Evolutionary conservation across 2,888 invertebrate species (phyloP).

Genomic region (Gymnoscelis rufifasciata): DNA sequence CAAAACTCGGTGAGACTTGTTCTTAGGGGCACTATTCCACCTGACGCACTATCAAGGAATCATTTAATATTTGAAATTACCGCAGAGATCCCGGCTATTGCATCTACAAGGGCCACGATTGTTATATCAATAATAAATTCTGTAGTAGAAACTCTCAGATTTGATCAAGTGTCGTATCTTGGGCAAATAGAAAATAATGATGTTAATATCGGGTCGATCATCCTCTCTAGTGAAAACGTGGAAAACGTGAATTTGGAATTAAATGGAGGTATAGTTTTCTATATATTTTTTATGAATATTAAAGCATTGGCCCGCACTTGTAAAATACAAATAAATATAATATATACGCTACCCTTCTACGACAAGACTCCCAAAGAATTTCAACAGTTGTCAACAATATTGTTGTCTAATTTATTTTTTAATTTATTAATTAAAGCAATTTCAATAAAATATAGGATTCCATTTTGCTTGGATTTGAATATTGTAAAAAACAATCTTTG

Average conservation of each 20-base stretch:
- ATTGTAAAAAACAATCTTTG: too few relatives aligned
- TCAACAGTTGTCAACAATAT: too few relatives aligned
- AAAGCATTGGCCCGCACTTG: too few relatives aligned
- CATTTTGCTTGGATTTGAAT: too few relatives aligned
- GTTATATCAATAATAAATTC: conserved; percentile 24
- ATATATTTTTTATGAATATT: too few relatives aligned
- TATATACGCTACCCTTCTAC: too few relatives aligned
- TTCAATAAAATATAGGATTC: too few relatives aligned
- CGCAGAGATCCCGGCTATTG: conserved; percentile 23
- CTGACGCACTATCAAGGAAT: conserved; percentile 25
- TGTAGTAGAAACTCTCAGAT: conserved; percentile 27
- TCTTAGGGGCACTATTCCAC: conserved; percentile 27
- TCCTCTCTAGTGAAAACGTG: conserved; percentile 34
- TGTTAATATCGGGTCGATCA: conserved; percentile 28
- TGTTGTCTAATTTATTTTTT: too few relatives aligned
- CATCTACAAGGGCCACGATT: conserved; percentile 26
- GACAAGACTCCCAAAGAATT: too few relatives aligned
- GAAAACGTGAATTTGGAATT: conserved; percentile 30
- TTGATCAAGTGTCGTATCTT: conserved; percentile 34
- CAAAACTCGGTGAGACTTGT: conserved; percentile 23
- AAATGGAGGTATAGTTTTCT: conserved; percentile 31
- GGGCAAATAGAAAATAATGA: conserved; percentile 31
- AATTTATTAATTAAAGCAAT: too few relatives aligned
- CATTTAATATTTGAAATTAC: conserved; percentile 31
- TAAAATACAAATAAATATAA: too few relatives aligned